phyloP scores from a whole-genome alignment of 2,888 invertebrate species.

The Atherix ibis region DNA sequence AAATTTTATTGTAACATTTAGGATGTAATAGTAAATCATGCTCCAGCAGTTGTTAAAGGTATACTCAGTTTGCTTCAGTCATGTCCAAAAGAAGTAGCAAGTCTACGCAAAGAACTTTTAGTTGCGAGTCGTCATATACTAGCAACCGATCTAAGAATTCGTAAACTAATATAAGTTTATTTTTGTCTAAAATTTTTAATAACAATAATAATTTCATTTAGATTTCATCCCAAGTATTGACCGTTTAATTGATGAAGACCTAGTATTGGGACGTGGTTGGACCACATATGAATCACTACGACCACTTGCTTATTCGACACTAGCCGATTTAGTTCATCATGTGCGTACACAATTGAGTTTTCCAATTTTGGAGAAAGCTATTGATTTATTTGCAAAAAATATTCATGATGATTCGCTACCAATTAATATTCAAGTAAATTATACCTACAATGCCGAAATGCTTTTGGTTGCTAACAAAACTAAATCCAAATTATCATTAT shows the following conservation, averaged over 20 bases:
- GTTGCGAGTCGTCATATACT: conserved; percentile 92
- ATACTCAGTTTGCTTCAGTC: conserved; percentile 76
- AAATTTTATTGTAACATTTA: conserved; percentile 45
- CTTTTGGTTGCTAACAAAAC: too few species aligned
- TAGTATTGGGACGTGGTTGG: conserved; percentile 87
- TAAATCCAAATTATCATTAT: too few species aligned
- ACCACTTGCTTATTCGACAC: conserved; percentile 87
- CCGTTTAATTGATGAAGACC: conserved; percentile 84
- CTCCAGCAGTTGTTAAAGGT: conserved; percentile 76
- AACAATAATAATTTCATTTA: conserved; percentile 27
- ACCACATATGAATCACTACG: conserved; percentile 89
- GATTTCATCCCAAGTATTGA: conserved; percentile 93
- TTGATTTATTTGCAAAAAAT: conserved; percentile 88
- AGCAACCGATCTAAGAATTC: conserved; percentile 78
- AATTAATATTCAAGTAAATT: conserved; percentile 39
- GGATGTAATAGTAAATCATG: conserved; percentile 65
- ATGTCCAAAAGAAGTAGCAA: conserved; percentile 92
- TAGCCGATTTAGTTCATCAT: conserved; percentile 95
- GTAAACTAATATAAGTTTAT: too few species aligned
- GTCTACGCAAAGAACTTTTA: conserved; percentile 81
- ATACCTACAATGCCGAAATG: too few species aligned
- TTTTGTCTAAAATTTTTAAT: neutral
- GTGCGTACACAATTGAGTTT: conserved; percentile 74
- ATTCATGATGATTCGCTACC: conserved; percentile 93
- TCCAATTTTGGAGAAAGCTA: conserved; percentile 71